Percentiles rank a stretch among this genome's conserved stretches.
Evolutionary conservation across 2,797 vertebrate genomes (phyloP).

Genomic region (Enteromius unitaeniatus): DNA sequence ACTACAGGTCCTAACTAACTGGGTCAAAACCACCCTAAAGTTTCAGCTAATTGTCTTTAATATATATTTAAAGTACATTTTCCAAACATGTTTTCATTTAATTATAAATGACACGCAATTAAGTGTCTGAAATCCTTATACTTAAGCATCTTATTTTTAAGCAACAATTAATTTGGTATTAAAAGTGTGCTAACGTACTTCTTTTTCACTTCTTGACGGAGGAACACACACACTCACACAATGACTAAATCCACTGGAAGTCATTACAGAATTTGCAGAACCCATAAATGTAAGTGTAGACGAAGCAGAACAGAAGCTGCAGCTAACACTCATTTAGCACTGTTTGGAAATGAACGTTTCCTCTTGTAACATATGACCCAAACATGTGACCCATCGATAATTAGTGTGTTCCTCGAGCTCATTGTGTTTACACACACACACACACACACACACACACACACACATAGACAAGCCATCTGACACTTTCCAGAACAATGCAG

Average conservation of each 20-base stretch:
- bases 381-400: conserved; percentile 32
- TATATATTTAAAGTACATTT: not conserved
- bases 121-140: not conserved
- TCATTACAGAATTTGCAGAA: not conserved
- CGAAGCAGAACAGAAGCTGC: not conserved
- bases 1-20: not conserved
- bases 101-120: not conserved
- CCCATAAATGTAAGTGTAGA: not conserved
- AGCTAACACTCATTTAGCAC: conserved; percentile 1
- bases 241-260: not conserved
- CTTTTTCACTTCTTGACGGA: not conserved
- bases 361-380: conserved; percentile 11
- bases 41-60: not conserved
- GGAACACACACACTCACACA: not conserved
- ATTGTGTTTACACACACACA: not conserved
- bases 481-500: conserved; percentile 34
- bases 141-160: not conserved
- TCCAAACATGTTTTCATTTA: not conserved
- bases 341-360: conserved; percentile 16
- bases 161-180: not conserved
- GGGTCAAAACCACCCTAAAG: not conserved
- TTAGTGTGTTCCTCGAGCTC: conserved; percentile 5
- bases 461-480: conserved; percentile 32
- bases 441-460: conserved; percentile 37
- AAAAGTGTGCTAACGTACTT: not conserved